Evolutionary conservation across 1,140 invertebrate species (phyloP).

Genomic region (Eufriesea mexicana): DNA sequence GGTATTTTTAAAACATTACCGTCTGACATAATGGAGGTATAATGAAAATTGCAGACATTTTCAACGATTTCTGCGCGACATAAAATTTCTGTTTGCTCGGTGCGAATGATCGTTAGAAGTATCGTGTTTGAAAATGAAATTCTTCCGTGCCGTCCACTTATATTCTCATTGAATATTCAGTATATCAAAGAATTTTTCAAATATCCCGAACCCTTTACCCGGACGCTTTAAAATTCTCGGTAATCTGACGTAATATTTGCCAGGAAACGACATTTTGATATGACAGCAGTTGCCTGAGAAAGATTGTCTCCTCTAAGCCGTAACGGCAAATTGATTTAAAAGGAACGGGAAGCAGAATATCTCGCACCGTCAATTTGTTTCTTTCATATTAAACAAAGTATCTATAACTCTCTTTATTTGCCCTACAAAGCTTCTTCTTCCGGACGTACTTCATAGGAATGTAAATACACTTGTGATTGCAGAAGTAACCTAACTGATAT

Average conservation of each 20-base stretch:
- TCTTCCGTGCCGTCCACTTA: no score
- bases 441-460: background rate
- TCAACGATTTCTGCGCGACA: no score
- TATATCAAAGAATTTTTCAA: background rate
- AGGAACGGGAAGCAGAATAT: background rate
- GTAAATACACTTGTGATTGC: background rate
- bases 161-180: background rate
- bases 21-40: no score
- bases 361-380: background rate
- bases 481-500: no score
- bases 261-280: constrained; percentile 30
- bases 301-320: constrained; percentile 25
- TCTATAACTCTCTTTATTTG: background rate
- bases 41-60: no score
- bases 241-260: constrained; percentile 35
- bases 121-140: background rate
- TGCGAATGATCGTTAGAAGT: no score
- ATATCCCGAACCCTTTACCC: background rate
- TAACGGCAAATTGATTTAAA: constrained; percentile 20
- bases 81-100: no score
- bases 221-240: background rate
- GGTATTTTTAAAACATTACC: no score
- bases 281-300: constrained; percentile 13
- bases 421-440: background rate
- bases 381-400: background rate